Percentiles rank a stretch among this genome's conserved stretches.
These are phyloP conservation scores for Cephalotes varians DNA, from an alignment of 2,888 invertebrate genomes.

Conservation along the genomic window DNA sequence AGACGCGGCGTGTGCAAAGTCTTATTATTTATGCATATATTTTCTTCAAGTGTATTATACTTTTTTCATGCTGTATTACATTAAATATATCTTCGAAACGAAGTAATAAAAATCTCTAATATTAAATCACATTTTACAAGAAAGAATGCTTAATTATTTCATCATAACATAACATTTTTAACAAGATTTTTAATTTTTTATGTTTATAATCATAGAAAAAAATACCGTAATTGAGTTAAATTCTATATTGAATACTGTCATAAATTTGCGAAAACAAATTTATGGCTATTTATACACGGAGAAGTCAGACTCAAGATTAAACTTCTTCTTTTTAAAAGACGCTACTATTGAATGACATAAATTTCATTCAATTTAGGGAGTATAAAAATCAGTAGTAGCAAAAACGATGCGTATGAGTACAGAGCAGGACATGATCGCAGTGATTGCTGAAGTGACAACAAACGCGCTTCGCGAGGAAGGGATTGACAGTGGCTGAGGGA, in stretches of 20 bases:
- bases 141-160: background rate
- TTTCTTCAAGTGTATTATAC: background rate
- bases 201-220: background rate
- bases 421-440: constrained; percentile 69
- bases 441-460: constrained; percentile 78
- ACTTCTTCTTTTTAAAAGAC: background rate
- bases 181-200: background rate
- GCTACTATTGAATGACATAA: background rate
- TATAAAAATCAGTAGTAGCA: constrained; percentile 26
- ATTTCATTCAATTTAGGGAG: background rate
- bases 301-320: background rate
- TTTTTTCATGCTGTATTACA: background rate
- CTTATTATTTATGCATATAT: background rate
- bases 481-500: constrained; percentile 64
- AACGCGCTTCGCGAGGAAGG: constrained; percentile 64
- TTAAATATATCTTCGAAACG: no score
- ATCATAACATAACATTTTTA: background rate
- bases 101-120: background rate
- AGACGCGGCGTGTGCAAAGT: background rate
- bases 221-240: background rate
- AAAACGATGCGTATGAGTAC: constrained; percentile 60
- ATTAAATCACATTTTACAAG: background rate
- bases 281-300: background rate
- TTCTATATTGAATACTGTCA: background rate
- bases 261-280: background rate